phyloP scores from a whole-genome alignment of 2,888 invertebrate genomes.

The Hypena proboscidalis region DNA sequence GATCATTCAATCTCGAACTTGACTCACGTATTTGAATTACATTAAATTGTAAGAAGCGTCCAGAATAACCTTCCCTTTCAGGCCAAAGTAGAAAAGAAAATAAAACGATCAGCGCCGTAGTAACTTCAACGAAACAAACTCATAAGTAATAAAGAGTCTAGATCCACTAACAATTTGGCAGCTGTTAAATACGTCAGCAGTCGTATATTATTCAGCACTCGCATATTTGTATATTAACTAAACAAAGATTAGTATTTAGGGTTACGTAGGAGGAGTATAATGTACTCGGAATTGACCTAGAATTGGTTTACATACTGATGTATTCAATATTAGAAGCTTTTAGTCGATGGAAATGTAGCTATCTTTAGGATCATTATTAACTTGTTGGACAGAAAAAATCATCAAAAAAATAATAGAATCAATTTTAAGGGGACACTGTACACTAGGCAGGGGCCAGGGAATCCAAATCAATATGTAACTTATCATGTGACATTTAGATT shows the following conservation, averaged over 20 bases:
- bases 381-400: too few relatives aligned
- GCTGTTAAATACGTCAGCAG: conserved; percentile 15
- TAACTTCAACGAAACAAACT: conserved; percentile 20
- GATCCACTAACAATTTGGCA: conserved; percentile 36
- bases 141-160: conserved; percentile 20
- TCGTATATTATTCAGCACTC: conserved; percentile 18
- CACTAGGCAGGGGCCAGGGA: too few relatives aligned
- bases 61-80: too few relatives aligned
- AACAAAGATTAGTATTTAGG: conserved; percentile 1
- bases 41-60: too few relatives aligned
- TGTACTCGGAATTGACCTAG: conserved; percentile 3
- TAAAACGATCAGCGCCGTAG: conserved; percentile 8
- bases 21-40: too few relatives aligned
- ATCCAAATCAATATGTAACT: too few relatives aligned
- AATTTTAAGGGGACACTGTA: too few relatives aligned
- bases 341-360: background rate
- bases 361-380: too few relatives aligned
- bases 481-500: too few relatives aligned
- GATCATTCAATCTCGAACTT: too few relatives aligned
- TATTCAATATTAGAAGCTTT: conserved; percentile 1
- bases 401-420: too few relatives aligned
- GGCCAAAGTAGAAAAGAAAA: background rate
- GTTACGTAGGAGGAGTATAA: conserved; percentile 5
- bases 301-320: conserved; percentile 2
- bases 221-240: conserved; percentile 5